Evolutionary conservation across 2,797 vertebrate species (phyloP), one percentile per base, ranked within the genome.

Genomic region (Spondyliosoma cantharus): DNA sequence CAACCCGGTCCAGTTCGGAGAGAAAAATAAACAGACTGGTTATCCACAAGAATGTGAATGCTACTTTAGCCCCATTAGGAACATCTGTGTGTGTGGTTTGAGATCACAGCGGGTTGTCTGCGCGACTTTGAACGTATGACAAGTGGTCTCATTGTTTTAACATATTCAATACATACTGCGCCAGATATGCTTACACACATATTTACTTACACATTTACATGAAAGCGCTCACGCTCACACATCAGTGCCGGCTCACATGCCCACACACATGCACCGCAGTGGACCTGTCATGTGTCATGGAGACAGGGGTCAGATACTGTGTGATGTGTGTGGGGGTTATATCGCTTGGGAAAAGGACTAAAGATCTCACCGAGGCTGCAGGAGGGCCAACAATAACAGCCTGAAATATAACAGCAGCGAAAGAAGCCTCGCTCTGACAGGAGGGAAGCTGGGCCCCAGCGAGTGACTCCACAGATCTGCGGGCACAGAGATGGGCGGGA

Each of bases 381-480:
- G 80, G 75, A 85, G 86, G 90, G 96, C 97, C 97, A 98, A 97
- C 94, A 96, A 97, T 96, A 98, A 98, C 96, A 98, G 96, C 95
- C 96, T 96, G 96, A 97, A 97, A 97, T 96, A 97, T 97, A 93
- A 89, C 94, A 95, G 94, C 91, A 89, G 82, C 58, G 81, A 89
- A 90, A 86, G 84, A 92, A 82, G 71, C 78, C 49, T 88, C 0
- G 5, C 80, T 84, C 80, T 92, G 93, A 93, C 93, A 92, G 84
- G 81, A 90, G 88, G 88, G 82, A 89, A 89, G 80, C 93, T 90
- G 87, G 89, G 92, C 84, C 92, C 85, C 89, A 86, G 93, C 90
- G 24, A 91, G 90, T 78, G 85, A 94, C 96, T 96, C 92, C 93
- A 92, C 93, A 93, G 93, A 95, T 95, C 94, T 94, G 94, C 89